Percentiles rank a stretch among this genome's conserved stretches.
These are phyloP conservation scores for Tachysurus fulvidraco DNA, from an alignment of 2,113 vertebrate species.

Conservation along the genomic window DNA sequence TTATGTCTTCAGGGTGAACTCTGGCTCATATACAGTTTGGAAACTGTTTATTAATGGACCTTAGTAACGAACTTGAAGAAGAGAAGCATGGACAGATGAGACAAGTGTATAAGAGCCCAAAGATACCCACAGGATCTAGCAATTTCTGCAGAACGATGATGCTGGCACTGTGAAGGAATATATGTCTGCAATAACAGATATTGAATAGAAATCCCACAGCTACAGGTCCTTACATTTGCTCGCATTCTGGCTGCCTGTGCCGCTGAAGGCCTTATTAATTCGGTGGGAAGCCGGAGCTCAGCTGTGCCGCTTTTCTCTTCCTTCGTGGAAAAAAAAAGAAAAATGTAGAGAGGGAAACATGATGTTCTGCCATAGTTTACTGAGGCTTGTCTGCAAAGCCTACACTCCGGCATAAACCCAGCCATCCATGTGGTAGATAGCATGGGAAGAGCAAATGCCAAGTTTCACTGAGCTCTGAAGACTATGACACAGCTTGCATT, in stretches of 20 bases:
- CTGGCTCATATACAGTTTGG: neutral
- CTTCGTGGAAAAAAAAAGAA: constrained; percentile 4
- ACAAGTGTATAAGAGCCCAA: constrained; percentile 36
- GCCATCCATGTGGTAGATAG: neutral
- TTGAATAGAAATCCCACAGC: constrained; percentile 56
- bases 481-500: neutral
- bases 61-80: neutral
- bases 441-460: neutral
- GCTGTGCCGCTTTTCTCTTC: constrained; percentile 41
- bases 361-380: constrained; percentile 45
- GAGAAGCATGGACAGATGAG: constrained; percentile 24
- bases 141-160: constrained; percentile 50
- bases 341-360: constrained; percentile 33
- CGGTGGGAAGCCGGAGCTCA: constrained; percentile 49
- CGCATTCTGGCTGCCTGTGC: constrained; percentile 33
- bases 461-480: neutral
- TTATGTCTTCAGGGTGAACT: neutral
- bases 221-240: constrained; percentile 43
- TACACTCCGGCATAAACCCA: constrained; percentile 10
- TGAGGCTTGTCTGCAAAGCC: constrained; percentile 42
- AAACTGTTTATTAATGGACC: neutral
- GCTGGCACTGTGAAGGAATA: constrained; percentile 24
- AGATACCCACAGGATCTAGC: constrained; percentile 41
- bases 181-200: constrained; percentile 50
- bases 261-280: constrained; percentile 56